Evolutionary conservation across 2,113 vertebrate species (phyloP), one percentile per base, ranked within the genome.

Genomic region (Furnarius figulus): DNA sequence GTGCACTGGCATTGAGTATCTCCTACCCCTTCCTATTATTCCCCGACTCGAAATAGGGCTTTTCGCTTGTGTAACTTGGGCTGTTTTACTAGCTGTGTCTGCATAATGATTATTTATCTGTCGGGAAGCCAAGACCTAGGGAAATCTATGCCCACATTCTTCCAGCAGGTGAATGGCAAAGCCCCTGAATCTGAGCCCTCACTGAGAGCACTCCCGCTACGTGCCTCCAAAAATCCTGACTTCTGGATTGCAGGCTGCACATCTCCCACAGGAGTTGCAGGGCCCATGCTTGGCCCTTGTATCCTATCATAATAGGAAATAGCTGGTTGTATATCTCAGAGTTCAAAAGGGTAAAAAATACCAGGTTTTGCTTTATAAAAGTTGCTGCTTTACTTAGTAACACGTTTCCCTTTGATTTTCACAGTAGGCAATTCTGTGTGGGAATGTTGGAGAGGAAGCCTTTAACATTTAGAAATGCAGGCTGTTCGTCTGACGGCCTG

Each of bases 401-500:
- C 98, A 97, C 5, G 1, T 90, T 98, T 97, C 96, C 98, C 98
- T 98, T 98, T 98, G 98, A 98, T 98, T 98, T 97, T 98, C 98
- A 98, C 98, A 98, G 98, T 98, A 97, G 98, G 98, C 98, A 97
- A 65, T 96, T 97, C 85, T 97, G 97, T 97, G 97, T 98, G 98
- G 97, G 98, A 98, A 98, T 96, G 97, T 94, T 97, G 95, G 97
- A 98, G 96, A 98, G 98, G 98, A 98, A 98, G 97, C 97, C 96
- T 98, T 97, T 95, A 91, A 95, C 78, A 73, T 95, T 97, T 97
- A 98, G 97, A 97, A 97, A 97, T 90, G 90, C 95, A 96, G 97
- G 97, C 97, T 98, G 95, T 94, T 97, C 87, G 96, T 97, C 97
- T 96, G 94, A 95, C 66, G 92, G 95, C 95, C 67, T 96, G 83